Evolutionary conservation across 2,797 vertebrate species (phyloP), one percentile per base, ranked within the genome.

Genomic region (Numenius phaeopus): DNA sequence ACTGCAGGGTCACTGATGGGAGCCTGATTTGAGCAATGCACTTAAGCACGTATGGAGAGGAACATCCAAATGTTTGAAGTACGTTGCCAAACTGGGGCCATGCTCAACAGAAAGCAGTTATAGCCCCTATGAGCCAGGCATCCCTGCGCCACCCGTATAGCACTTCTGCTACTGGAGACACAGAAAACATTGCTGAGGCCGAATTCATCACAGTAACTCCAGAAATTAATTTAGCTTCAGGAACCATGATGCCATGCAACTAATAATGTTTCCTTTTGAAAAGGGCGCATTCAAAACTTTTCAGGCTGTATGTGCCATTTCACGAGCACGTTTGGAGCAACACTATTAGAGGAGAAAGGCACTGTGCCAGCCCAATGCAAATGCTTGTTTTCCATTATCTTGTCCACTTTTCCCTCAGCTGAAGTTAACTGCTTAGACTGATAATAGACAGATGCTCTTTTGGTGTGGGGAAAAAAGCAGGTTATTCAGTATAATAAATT

Each of bases 61-160:
- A 75, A 42, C 32, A 23, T 7, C 19, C 34, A 39, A 3, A 20
- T 7, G 7, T 8, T 21, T 75, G 26, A 11, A 39, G 6, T 2
- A 6, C 6, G 9, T 32, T 67, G 75, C 79, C 46, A 30, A 65
- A 26, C 11, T 11, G 7, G 16, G 75, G 58, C 13, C 40, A 34
- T 0, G 0, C 64, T 58, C 32, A 13, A 12, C 13, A 67, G 34
- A 66, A 59, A 39, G 29, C 47, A 26, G n/a, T 12, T 37, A 34
- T 1, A 42, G n/a, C 29, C 40, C 24, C 62, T 29, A 3, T 2
- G n/a, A 49, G 71, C 78, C 52, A 29, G 67, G 44, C 44, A 62
- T 3, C 34, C n/a, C 10, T 2, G 0, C 1, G 1, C 39, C 46
- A 32, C n/a, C 15, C 4, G 0, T 7, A 15, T 0, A 61, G 49